Evolutionary conservation across 2,113 vertebrate genomes (phyloP).

Genomic region (Motacilla alba): DNA sequence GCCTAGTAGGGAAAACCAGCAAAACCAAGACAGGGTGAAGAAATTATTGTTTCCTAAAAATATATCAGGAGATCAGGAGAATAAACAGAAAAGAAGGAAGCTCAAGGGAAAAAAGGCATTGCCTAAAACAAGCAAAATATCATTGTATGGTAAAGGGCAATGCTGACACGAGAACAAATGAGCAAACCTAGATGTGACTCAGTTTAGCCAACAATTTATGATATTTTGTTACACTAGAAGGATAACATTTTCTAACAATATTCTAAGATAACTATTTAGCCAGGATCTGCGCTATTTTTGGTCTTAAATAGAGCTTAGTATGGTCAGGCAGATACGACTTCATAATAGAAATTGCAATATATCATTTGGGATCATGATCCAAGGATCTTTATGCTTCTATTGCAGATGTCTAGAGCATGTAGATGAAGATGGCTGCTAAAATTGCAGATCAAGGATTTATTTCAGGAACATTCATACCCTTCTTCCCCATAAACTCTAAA

Average conservation of each 20-base stretch:
- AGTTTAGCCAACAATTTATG: background rate
- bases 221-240: background rate
- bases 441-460: background rate
- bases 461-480: background rate
- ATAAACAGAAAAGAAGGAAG: background rate
- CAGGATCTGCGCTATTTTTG: background rate
- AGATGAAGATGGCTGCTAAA: background rate
- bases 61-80: background rate
- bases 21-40: background rate
- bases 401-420: background rate
- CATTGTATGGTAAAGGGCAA: background rate
- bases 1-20: background rate
- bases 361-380: background rate
- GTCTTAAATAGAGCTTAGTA: background rate
- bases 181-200: background rate
- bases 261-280: background rate
- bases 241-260: background rate
- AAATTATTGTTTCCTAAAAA: background rate
- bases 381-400: background rate
- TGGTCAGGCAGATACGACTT: background rate
- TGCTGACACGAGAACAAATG: background rate
- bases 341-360: background rate
- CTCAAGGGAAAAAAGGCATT: background rate
- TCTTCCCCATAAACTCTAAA: background rate
- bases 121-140: background rate